phyloP scores from a whole-genome alignment of 2,797 vertebrate genomes.

The Steatocranus sp. region DNA sequence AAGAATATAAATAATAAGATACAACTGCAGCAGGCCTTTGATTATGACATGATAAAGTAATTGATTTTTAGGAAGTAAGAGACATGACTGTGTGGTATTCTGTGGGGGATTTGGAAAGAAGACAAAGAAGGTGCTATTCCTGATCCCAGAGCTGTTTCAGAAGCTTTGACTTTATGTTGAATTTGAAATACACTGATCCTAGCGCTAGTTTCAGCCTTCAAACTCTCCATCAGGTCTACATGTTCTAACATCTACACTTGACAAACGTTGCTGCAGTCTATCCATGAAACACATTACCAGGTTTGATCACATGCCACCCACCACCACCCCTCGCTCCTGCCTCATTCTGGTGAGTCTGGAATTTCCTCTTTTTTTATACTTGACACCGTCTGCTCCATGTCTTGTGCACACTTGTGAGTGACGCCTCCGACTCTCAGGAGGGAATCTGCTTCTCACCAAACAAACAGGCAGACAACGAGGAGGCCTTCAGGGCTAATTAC shows the following conservation, averaged over 20 bases:
- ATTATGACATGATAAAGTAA: not conserved
- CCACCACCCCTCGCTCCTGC: accelerated
- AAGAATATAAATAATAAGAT: not conserved
- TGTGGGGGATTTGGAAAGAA: not conserved
- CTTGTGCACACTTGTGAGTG: constrained; percentile 8
- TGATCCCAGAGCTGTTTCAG: not conserved
- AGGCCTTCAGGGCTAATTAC: constrained; percentile 58
- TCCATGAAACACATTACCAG: not conserved
- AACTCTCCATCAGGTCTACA: not conserved
- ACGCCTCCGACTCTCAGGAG: constrained; percentile 38
- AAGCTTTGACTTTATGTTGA: not conserved
- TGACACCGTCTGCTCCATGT: constrained; percentile 32
- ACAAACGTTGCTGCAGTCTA: not conserved
- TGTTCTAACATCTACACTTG: not conserved
- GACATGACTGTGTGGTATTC: not conserved
- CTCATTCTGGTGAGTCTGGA: constrained; percentile 42
- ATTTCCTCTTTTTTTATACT: constrained; percentile 29
- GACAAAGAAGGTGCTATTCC: not conserved
- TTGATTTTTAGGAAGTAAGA: not conserved
- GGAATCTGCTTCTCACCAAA: constrained; percentile 39
- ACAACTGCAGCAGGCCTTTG: not conserved
- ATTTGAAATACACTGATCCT: not conserved
- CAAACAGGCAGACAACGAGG: constrained; percentile 52
- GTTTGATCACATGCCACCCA: not conserved
- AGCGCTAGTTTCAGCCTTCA: not conserved